Conservation (phyloP, 2,797 vertebrate species). For the Emys orbicularis region DNA sequence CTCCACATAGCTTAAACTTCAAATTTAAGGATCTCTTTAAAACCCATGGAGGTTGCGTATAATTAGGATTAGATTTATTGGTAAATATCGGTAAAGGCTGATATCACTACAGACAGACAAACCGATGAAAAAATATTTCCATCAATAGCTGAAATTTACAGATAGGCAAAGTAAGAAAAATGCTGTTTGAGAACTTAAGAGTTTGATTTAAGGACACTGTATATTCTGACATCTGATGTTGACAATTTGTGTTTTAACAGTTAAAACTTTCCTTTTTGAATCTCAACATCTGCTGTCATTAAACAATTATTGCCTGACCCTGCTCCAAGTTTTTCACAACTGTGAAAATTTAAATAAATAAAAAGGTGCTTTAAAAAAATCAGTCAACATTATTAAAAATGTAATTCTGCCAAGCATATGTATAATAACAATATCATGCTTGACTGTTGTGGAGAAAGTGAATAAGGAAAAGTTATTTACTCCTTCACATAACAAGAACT, state of each 20-base stretch:
- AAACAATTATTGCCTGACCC: neutral
- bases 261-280: neutral
- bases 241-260: neutral
- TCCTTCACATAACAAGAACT: neutral
- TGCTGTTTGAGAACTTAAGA: neutral
- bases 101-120: neutral
- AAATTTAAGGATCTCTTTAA: neutral
- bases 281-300: neutral
- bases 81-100: neutral
- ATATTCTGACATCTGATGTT: neutral
- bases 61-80: neutral
- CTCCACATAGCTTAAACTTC: neutral
- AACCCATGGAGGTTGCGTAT: conserved; percentile 1
- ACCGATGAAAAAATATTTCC: neutral
- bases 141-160: neutral
- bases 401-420: neutral
- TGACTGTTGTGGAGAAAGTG: neutral
- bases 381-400: neutral
- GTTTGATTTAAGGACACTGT: neutral
- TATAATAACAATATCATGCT: neutral
- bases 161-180: neutral
- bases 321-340: neutral
- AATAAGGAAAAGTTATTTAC: neutral
- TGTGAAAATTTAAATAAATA: neutral
- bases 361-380: neutral